Percentiles rank a stretch among this genome's conserved stretches.
These are phyloP conservation scores for Drosophila ficusphila DNA, from an alignment of 1,140 invertebrate genomes.

Conservation along the genomic window DNA sequence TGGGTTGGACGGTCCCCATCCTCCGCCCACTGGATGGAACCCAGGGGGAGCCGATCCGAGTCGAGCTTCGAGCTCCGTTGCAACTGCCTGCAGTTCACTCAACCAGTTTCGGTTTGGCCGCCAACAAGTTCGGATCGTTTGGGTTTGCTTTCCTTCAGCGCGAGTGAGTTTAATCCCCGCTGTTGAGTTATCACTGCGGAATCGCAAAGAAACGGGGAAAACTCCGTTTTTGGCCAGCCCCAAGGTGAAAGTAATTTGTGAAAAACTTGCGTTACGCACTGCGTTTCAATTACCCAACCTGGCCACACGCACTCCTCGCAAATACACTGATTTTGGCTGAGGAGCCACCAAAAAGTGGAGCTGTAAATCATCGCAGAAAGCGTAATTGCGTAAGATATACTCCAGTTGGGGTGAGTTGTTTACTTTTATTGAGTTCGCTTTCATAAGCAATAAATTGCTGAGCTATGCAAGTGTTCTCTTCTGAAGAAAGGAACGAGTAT, in stretches of 20 bases:
- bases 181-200: not conserved
- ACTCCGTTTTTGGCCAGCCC: slow-evolving; percentile 27
- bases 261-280: slow-evolving; percentile 24
- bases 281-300: slow-evolving; percentile 36
- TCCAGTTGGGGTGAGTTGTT: slow-evolving; percentile 1
- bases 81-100: slow-evolving; percentile 64
- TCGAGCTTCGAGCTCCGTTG: slow-evolving; percentile 27
- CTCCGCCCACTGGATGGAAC: slow-evolving; percentile 19
- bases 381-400: not conserved
- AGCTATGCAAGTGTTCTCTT: too few relatives aligned
- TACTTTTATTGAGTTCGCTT: not conserved
- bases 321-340: not conserved
- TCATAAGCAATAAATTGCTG: too few relatives aligned
- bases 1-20: slow-evolving; percentile 20
- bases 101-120: slow-evolving; percentile 67
- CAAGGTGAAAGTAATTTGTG: slow-evolving; percentile 52
- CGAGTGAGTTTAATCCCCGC: slow-evolving; percentile 9
- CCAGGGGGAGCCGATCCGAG: slow-evolving; percentile 21
- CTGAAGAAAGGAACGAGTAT: too few relatives aligned
- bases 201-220: slow-evolving; percentile 2
- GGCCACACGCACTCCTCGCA: slow-evolving; percentile 11
- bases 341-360: not conserved
- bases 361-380: not conserved
- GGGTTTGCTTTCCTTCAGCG: not conserved
- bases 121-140: slow-evolving; percentile 65